Evolutionary conservation across 2,888 invertebrate genomes (phyloP), one percentile per base, ranked within the genome.

Genomic region (Ophioninae sp.): DNA sequence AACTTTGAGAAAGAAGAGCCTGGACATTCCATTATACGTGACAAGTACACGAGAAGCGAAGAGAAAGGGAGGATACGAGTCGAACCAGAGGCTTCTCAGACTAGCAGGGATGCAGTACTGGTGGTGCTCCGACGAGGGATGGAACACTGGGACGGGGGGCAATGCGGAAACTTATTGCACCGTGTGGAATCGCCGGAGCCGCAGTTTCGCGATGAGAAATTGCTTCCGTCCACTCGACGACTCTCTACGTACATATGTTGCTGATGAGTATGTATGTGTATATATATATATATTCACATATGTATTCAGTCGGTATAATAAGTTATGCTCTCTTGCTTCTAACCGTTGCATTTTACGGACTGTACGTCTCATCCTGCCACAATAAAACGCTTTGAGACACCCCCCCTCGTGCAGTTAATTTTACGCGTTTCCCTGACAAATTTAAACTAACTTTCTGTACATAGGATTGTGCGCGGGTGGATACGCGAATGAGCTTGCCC

Each of bases 181-280:
- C 44, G 77, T 77, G 76, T 64, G 64, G 71, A 74, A 81, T 61
- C 78, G 79, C 44, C 65, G 68, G 39, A 75, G 59, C 51, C 61
- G 41, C 67, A 65, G 81, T 73, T 84, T 80, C 78, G 44, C 74
- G 71, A 79, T 84, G 83, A 85, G 85, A 85, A 80, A 85, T 85
- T 77, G 78, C 83, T 85, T 85, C 83, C 85, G 85, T 83, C 80
- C 83, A 80, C 85, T 83, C 83, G 77, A 77, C 78, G 78, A 79
- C 74, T 71, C 78, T 58, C 39, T 65, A 23, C 61, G n/a, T 79
- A 58, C 75, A 71, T 65, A 78, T 81, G 77, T 77, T 69, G 59
- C 30, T 22, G 9, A 7, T 56, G 1, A 13, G 17, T 59, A 23
- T 61, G 17, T 72, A 20, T 59, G 1, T 22, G 17, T 63, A 51